Base-by-base conservation (phyloP, 2,888 invertebrate genomes). In the Hyles lineata region DNA sequence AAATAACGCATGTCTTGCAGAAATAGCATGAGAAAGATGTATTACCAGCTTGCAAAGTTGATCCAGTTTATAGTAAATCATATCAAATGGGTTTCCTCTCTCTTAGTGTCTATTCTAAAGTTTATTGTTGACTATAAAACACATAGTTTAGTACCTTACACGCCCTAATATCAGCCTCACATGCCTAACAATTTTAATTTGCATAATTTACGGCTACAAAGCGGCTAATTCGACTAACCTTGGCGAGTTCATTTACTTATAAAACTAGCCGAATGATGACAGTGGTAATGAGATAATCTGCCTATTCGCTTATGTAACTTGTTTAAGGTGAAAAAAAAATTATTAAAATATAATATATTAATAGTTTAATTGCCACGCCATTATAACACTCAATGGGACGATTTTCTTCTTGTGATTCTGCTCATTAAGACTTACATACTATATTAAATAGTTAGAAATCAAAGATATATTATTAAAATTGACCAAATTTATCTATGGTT, bases 231-330 rank as follows among this genome's bases (percentile, higher is more conserved):
- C 71, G 77, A 77, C 74, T 84, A 83, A 80, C 89, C 89, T 89
- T 90, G 88, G 77, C 70, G 84, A 89, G 90, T 87, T 88, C 87
- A 88, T 89, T 85, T 85, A 82, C 86, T 85, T 83, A 79, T 72
- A 58, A 60, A 55, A 67, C 50, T 71, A 72, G 75, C 67, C 74
- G 74, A 67, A 76, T 82, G 81, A 80, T 79, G 75, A 77, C 78
- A 75, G 75, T n/a, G n/a, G 55, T 80, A 79, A 83, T 83, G 80
- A 85, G 80, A 77, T 82, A 83, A 82, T 82, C 75, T 76, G 70
- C 77, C 76, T 76, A 83, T 83, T 82, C 78, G 75, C 81, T 80
- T 80, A 74, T 69, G 72, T 43, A 15, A n/a, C n/a, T 7, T 55
- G n/a, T 55, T 1, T n/a, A 19, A 55, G 8, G n/a, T 9, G 61